Base-by-base conservation (phyloP, 2,113 vertebrate genomes). In the Sturnus vulgaris region DNA sequence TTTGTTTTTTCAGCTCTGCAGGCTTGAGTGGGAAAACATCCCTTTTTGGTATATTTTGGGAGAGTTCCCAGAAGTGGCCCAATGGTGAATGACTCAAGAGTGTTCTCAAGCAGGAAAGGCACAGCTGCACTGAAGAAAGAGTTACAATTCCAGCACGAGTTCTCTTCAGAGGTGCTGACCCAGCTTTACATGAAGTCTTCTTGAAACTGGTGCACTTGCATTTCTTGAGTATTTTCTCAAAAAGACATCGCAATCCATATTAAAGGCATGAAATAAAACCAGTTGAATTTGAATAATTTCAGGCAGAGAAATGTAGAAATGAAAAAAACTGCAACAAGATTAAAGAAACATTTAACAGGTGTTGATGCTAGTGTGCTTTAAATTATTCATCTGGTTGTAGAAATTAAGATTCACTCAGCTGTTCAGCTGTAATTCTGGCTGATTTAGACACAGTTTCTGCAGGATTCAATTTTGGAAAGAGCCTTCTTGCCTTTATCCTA, bases 141-240 rank as follows among this genome's bases (percentile, higher is more conserved):
- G 46, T 31, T 73, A 24, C 37, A 3, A 1, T 70, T 88, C 40
- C 20, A 40, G 60, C 27, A 85, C 0, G 0, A 78, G 47, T 30
- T 86, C 79, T 92, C n/a, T 86, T 93, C 86, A 92, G 84, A 92
- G 60, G 44, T 79, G 65, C 65, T 94, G 87, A 92, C 57, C 81
- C 50, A 94, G 90, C 84, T 84, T 68, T 60, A 47, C 31, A 53
- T 13, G 15, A 88, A 78, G 66, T 94, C 15, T 89, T 88, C 18
- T 91, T 83, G 55, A 86, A 94, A 84, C 3, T 21, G 30, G 5
- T 81, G 28, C 52, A 75, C 18, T 73, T 92, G 4, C 5, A 64
- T 72, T 88, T 92, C 50, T 79, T 86, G 63, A 64, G 31, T 68
- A 57, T 77, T 64, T 93, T 76, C 71, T 80, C 37, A 72, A 72